Conservation (phyloP, 2,888 invertebrate species). For the Trachelus tabidus region DNA sequence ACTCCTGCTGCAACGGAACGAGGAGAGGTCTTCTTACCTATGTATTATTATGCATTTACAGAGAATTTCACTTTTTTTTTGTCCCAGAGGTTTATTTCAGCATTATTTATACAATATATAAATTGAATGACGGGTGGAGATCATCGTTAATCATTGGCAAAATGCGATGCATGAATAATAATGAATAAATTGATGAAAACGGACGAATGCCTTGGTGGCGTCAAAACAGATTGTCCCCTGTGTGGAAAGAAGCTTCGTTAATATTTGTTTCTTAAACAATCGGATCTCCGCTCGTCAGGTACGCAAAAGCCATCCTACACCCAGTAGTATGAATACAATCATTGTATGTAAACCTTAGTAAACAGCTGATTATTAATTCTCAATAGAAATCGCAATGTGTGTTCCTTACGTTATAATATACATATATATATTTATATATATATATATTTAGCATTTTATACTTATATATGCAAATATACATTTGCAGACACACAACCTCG, state of each 20-base stretch:
- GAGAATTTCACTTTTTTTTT: conserved; percentile 3
- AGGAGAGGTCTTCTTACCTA: background rate
- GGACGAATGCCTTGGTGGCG: background rate
- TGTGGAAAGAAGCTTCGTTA: background rate
- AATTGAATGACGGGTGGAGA: conserved; percentile 57
- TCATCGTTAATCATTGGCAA: conserved; percentile 25
- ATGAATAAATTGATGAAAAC: background rate
- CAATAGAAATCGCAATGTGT: conserved; percentile 38
- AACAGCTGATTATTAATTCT: conserved; percentile 46
- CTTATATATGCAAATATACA: conserved; percentile 8
- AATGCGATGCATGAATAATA: background rate
- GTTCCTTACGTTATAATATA: conserved; percentile 41
- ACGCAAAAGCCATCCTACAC: conserved; percentile 60
- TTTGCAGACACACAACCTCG: background rate
- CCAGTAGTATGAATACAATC: conserved; percentile 55
- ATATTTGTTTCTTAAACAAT: background rate
- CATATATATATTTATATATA: conserved; percentile 28
- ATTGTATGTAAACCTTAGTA: conserved; percentile 50
- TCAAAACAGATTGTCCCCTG: background rate
- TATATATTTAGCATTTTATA: conserved; percentile 23
- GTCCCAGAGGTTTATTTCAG: conserved; percentile 57
- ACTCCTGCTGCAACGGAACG: conserved; percentile 1
- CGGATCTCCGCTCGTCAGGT: conserved; percentile 55
- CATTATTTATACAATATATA: conserved; percentile 62
- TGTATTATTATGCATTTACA: background rate